Evolutionary conservation across 2,113 vertebrate species (phyloP).

Genomic region (Indri indri): DNA sequence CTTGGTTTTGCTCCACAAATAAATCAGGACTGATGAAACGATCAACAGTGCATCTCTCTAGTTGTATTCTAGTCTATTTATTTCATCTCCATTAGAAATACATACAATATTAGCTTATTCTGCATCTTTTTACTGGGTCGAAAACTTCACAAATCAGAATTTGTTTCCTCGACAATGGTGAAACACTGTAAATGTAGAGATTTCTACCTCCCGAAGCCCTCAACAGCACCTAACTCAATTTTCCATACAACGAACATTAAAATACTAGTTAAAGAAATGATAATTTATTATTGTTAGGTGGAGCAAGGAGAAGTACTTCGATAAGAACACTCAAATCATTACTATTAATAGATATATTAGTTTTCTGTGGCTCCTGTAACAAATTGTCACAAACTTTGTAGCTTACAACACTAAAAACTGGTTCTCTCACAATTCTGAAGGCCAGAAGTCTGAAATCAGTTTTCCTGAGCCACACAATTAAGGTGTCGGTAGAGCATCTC

Average conservation of each 20-base stretch:
- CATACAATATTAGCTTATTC: slow-evolving; percentile 6
- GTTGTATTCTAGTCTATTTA: background rate
- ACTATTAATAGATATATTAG: background rate
- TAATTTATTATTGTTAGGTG: background rate
- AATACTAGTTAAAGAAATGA: background rate
- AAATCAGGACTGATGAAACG: background rate
- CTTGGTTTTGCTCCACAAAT: background rate
- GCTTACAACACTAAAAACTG: background rate
- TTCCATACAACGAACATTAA: background rate
- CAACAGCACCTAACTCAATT: background rate
- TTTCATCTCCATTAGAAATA: background rate
- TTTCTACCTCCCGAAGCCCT: background rate
- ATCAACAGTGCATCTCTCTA: background rate
- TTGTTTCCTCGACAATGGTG: background rate
- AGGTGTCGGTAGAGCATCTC: background rate
- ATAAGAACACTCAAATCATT: background rate
- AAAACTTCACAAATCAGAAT: slow-evolving; percentile 3
- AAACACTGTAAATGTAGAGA: background rate
- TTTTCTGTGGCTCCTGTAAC: background rate
- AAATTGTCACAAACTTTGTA: background rate
- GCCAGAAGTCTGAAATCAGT: background rate
- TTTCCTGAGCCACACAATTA: background rate
- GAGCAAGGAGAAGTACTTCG: background rate
- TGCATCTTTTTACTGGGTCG: background rate
- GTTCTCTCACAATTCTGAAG: background rate